Evolutionary conservation across 2,113 vertebrate species (phyloP).

Genomic region (Puffinus mauretanicus): DNA sequence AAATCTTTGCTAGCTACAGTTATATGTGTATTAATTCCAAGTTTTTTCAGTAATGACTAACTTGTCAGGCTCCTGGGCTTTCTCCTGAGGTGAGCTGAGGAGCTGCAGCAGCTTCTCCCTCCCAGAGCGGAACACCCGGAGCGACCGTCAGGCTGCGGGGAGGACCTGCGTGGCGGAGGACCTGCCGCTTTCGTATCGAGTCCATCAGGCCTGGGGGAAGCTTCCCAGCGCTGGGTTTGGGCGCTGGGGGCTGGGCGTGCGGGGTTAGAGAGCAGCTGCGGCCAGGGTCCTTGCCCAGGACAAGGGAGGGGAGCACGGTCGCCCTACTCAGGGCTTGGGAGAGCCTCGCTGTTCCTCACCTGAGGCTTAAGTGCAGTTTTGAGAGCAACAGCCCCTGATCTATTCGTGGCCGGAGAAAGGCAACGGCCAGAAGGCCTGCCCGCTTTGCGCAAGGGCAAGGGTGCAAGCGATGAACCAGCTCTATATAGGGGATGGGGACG

Average conservation of each 20-base stretch:
- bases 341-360: background rate
- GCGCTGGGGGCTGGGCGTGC: background rate
- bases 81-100: background rate
- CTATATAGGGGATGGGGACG: fast-evolving
- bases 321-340: background rate
- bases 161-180: background rate
- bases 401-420: background rate
- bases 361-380: background rate
- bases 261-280: background rate
- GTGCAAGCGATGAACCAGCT: fast-evolving
- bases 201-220: background rate
- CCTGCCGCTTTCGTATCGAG: background rate
- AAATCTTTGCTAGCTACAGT: background rate
- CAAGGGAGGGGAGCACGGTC: background rate
- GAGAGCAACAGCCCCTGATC: background rate
- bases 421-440: no score
- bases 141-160: background rate
- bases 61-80: background rate
- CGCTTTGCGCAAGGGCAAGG: background rate
- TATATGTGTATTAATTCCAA: background rate
- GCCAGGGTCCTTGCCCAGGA: background rate
- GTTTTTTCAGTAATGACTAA: background rate
- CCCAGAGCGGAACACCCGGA: background rate
- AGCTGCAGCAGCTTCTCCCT: background rate
- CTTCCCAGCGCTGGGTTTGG: background rate